Evolutionary conservation across 1,140 invertebrate genomes (phyloP).

Genomic region (Liolophura sinensis): DNA sequence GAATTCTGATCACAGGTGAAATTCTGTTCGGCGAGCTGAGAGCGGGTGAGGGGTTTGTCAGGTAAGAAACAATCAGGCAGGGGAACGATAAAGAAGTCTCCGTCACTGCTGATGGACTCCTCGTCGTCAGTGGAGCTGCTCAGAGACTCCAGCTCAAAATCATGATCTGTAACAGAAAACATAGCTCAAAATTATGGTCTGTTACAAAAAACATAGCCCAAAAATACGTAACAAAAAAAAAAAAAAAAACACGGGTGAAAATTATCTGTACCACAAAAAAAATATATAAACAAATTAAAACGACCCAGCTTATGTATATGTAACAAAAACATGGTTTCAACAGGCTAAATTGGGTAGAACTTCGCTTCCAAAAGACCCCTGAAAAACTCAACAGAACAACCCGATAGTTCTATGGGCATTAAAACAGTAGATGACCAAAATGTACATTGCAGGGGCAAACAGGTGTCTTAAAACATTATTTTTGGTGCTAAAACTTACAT

Average conservation of each 20-base stretch:
- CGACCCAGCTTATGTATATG: too few relatives aligned
- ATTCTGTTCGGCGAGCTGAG: constrained; percentile 3
- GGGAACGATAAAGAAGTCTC: constrained; percentile 54
- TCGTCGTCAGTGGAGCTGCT: constrained; percentile 24
- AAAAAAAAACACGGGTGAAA: too few relatives aligned
- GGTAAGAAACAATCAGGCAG: constrained; percentile 54
- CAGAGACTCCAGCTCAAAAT: constrained; percentile 35
- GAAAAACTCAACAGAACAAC: too few relatives aligned
- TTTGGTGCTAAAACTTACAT: too few relatives aligned
- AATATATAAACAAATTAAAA: too few relatives aligned
- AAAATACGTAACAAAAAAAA: not conserved
- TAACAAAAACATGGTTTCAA: too few relatives aligned
- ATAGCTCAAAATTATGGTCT: not conserved
- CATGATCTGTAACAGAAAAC: constrained; percentile 17
- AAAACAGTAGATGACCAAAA: too few relatives aligned
- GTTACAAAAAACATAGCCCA: not conserved
- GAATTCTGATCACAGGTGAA: not conserved
- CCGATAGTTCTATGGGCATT: too few relatives aligned
- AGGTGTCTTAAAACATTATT: too few relatives aligned
- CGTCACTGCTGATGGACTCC: constrained; percentile 21
- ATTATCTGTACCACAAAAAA: not conserved
- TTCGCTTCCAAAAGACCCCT: too few relatives aligned
- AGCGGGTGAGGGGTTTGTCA: constrained; percentile 25
- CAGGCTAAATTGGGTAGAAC: too few relatives aligned
- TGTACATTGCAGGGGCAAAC: too few relatives aligned